A percentile compares a stretch with the other conserved stretches of the same genome.
Evolutionary conservation across 2,888 invertebrate species (phyloP).

Genomic region (Stenchaetothrips biformis): DNA sequence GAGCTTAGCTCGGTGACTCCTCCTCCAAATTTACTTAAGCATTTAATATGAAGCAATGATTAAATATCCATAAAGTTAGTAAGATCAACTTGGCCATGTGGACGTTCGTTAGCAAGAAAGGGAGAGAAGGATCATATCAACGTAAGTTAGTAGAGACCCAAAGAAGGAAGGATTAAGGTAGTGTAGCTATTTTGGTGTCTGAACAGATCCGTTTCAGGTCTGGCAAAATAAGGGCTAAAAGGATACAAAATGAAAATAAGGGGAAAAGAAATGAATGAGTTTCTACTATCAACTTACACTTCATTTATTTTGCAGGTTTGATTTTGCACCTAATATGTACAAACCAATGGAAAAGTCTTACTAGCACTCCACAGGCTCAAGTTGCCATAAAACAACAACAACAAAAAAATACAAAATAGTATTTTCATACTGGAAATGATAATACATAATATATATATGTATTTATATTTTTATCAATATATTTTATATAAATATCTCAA

Average conservation of each 20-base stretch:
- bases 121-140: neutral
- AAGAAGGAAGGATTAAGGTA: slow-evolving; percentile 18
- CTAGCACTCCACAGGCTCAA: slow-evolving; percentile 24
- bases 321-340: slow-evolving; percentile 25
- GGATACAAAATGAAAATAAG: neutral
- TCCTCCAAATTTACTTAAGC: slow-evolving; percentile 8
- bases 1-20: slow-evolving; percentile 11
- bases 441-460: slow-evolving; percentile 3
- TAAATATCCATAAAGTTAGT: slow-evolving; percentile 24
- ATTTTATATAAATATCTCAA: slow-evolving; percentile 21
- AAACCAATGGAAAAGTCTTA: slow-evolving; percentile 25
- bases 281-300: slow-evolving; percentile 7
- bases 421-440: slow-evolving; percentile 22
- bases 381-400: slow-evolving; percentile 25
- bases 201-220: neutral
- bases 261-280: slow-evolving; percentile 8
- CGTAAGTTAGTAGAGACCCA: slow-evolving; percentile 20
- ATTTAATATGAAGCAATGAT: slow-evolving; percentile 17
- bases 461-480: neutral
- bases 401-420: slow-evolving; percentile 22
- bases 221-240: neutral
- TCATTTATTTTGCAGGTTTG: slow-evolving; percentile 13
- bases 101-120: slow-evolving; percentile 21
- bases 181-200: slow-evolving; percentile 17
- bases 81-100: slow-evolving; percentile 24